These are phyloP conservation scores for Axinella damicornis DNA, from an alignment of 37 sponge, comb jelly and placozoan genomes.

Conservation along the genomic window DNA sequence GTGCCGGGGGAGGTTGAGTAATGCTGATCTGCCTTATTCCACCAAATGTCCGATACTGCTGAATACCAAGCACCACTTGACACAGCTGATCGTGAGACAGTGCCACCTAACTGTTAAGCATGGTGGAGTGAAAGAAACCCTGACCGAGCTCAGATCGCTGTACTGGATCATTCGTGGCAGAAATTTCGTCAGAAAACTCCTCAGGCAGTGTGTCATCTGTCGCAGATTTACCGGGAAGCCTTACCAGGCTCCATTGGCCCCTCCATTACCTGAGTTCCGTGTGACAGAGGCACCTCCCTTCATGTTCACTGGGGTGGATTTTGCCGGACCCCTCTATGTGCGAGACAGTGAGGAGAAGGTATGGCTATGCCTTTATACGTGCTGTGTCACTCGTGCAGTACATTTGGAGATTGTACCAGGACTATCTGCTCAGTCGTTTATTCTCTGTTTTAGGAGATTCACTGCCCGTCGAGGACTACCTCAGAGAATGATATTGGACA, in stretches of 20 bases:
- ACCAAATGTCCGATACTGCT: constrained; percentile 29
- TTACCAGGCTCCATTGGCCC: background rate
- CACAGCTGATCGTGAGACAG: constrained; percentile 16
- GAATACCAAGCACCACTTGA: constrained; percentile 23
- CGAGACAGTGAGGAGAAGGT: constrained; percentile 13
- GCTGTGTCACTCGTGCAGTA: constrained; percentile 19
- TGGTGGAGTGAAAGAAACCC: no score
- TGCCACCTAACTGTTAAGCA: constrained; percentile 27
- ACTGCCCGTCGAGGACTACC: constrained; percentile 32
- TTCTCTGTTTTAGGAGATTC: constrained; percentile 30
- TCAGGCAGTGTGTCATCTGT: constrained; percentile 17
- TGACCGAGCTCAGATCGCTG: constrained; percentile 17
- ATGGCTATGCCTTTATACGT: constrained; percentile 31
- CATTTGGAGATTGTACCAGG: constrained; percentile 36
- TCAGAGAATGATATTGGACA: constrained; percentile 22
- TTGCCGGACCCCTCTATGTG: background rate
- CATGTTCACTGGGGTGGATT: constrained; percentile 13
- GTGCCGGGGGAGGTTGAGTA: constrained; percentile 31
- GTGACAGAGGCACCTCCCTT: constrained; percentile 25
- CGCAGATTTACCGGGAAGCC: constrained; percentile 8
- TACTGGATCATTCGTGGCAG: constrained; percentile 41
- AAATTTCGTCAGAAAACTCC: constrained; percentile 23
- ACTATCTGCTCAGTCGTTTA: constrained; percentile 15
- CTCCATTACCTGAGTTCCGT: constrained; percentile 26
- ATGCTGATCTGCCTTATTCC: constrained; percentile 11